Percentiles rank a stretch among this genome's conserved stretches.
Conservation (phyloP, 1,140 invertebrate species). For the Atta cephalotes region DNA sequence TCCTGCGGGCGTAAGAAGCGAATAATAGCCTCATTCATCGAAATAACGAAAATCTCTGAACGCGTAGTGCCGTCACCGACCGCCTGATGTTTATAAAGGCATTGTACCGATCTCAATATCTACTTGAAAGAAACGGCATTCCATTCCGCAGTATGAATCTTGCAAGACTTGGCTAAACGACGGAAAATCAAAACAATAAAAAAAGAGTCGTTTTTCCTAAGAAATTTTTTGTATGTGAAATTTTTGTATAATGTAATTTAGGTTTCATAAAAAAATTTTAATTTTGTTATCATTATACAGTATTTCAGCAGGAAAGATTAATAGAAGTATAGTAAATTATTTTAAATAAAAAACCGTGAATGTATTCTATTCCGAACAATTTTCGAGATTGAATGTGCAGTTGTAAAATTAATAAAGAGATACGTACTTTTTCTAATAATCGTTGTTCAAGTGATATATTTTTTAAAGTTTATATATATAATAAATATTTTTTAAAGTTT, state of each 20-base stretch:
- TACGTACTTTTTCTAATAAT: too few species aligned
- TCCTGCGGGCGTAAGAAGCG: conserved; percentile 73
- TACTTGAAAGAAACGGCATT: conserved; percentile 68
- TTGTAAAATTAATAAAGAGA: too few species aligned
- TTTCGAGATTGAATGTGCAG: too few species aligned
- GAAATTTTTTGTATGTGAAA: background rate
- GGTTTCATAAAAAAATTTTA: background rate
- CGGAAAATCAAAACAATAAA: conserved; percentile 4
- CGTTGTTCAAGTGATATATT: too few species aligned
- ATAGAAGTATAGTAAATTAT: too few species aligned
- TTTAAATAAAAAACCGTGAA: too few species aligned
- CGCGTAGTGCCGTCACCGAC: conserved; percentile 62
- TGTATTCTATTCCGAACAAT: too few species aligned
- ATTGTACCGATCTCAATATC: conserved; percentile 75
- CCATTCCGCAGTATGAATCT: conserved; percentile 72
- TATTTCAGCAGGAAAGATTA: background rate
- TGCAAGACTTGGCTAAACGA: background rate
- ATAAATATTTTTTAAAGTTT: too few species aligned
- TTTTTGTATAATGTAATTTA: conserved; percentile 2
- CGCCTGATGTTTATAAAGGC: conserved; percentile 62
- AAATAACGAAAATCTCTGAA: conserved; percentile 73
- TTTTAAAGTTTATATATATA: too few species aligned
- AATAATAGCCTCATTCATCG: conserved; percentile 79
- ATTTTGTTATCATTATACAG: background rate
- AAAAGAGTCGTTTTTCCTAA: background rate